These are phyloP conservation scores for Coryphaenoides rupestris DNA, from an alignment of 2,113 vertebrate species.

Conservation along the genomic window DNA sequence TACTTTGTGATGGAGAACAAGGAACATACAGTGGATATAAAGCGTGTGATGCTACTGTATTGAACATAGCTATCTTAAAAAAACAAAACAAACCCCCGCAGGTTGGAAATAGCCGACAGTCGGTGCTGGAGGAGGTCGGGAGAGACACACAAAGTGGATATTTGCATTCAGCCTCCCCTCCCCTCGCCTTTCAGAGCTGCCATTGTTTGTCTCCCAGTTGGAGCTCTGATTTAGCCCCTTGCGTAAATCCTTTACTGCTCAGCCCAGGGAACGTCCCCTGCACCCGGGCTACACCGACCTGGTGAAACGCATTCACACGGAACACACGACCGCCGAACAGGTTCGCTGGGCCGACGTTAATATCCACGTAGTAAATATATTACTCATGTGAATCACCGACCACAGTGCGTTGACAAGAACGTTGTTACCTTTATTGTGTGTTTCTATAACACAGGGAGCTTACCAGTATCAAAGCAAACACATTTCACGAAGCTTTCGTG, in stretches of 20 bases:
- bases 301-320: not conserved
- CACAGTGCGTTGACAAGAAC: no score
- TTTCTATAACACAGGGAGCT: no score
- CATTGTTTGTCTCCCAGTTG: constrained; percentile 74
- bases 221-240: constrained; percentile 67
- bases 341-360: no score
- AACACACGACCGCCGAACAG: not conserved
- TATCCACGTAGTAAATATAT: no score
- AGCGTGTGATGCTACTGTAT: not conserved
- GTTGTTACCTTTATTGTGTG: no score
- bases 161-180: constrained; percentile 77
- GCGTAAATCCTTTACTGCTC: constrained; percentile 69
- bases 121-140: constrained; percentile 51
- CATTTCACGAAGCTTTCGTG: no score
- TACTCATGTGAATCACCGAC: no score
- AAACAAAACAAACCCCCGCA: constrained; percentile 17
- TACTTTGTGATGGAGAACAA: not conserved
- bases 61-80: not conserved
- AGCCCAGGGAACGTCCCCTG: constrained; percentile 45
- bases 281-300: not conserved
- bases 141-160: constrained; percentile 67
- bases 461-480: no score
- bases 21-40: not conserved
- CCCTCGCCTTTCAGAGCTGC: constrained; percentile 71
- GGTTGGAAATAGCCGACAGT: constrained; percentile 37